These are phyloP conservation scores for Lumbricus terrestris DNA, from an alignment of 2,888 invertebrate species.

Conservation along the genomic window DNA sequence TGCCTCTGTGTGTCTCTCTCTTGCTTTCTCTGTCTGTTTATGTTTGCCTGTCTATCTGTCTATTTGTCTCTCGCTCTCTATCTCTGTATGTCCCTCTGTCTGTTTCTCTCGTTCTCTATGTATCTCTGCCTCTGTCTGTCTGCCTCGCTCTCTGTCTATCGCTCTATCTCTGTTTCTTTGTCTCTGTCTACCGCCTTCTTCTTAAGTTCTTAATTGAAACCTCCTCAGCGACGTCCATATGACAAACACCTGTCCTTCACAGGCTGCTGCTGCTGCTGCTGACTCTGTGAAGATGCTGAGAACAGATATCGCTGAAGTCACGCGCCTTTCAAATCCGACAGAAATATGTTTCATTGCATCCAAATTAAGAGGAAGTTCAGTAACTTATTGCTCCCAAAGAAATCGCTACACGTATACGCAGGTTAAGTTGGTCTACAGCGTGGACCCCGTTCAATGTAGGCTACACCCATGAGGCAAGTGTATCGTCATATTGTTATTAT, in stretches of 20 bases:
- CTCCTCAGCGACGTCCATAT: neutral
- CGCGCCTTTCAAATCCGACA: neutral
- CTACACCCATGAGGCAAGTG: too few species aligned
- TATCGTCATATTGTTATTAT: too few species aligned
- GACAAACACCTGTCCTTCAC: neutral
- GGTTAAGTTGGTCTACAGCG: too few species aligned
- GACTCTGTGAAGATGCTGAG: neutral
- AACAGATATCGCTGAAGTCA: constrained; percentile 4
- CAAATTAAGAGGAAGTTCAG: neutral
- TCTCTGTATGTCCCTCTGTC: neutral
- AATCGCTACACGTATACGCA: too few species aligned
- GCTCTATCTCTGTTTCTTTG: neutral
- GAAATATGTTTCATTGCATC: neutral
- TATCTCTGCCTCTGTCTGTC: neutral
- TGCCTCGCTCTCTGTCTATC: neutral
- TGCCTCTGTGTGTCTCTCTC: neutral
- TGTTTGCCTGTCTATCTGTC: neutral
- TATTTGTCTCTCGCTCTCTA: neutral
- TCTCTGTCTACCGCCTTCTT: neutral
- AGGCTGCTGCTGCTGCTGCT: neutral
- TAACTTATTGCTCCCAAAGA: neutral
- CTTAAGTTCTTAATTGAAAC: neutral
- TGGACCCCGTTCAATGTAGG: too few species aligned
- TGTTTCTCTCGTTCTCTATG: neutral
- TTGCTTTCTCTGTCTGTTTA: neutral